A percentile compares a stretch with the other conserved stretches of the same genome.
phyloP scores from a whole-genome alignment of 2,113 vertebrate species.

The Podarcis cretensis region DNA sequence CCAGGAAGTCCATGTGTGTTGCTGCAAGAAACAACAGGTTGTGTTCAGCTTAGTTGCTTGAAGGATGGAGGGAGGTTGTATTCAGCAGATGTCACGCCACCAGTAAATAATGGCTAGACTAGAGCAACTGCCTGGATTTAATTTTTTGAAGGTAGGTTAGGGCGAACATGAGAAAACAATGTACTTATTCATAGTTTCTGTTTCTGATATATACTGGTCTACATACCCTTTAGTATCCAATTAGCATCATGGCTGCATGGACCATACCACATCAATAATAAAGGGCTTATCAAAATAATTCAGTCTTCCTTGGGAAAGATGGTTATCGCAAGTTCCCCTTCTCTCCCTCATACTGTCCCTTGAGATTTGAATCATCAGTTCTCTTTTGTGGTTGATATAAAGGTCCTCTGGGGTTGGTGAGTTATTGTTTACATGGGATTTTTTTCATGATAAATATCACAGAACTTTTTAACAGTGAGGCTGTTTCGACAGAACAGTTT shows the following conservation, averaged over 20 bases:
- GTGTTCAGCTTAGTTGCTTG: neutral
- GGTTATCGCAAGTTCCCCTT: constrained; percentile 66
- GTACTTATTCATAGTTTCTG: neutral
- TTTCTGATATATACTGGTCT: neutral
- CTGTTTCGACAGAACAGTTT: constrained; percentile 29
- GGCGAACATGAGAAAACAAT: neutral
- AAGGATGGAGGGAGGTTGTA: neutral
- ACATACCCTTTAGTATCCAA: neutral
- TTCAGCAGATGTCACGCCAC: neutral
- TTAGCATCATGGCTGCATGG: constrained; percentile 21
- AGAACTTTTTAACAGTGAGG: constrained; percentile 40
- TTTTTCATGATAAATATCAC: constrained; percentile 43
- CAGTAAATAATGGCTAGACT: neutral
- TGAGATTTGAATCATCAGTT: constrained; percentile 62
- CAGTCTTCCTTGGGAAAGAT: constrained; percentile 57
- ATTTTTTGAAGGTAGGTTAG: neutral
- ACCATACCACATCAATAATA: constrained; percentile 35
- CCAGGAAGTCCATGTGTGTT: neutral
- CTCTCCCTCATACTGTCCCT: constrained; percentile 51
- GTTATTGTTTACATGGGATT: constrained; percentile 52
- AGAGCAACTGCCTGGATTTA: neutral
- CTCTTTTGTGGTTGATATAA: constrained; percentile 57
- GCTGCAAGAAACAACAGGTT: neutral
- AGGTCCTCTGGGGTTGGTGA: constrained; percentile 45
- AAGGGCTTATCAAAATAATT: constrained; percentile 61